phyloP scores from a whole-genome alignment of 2,888 invertebrate genomes.

The Eugnorisma glareosa region DNA sequence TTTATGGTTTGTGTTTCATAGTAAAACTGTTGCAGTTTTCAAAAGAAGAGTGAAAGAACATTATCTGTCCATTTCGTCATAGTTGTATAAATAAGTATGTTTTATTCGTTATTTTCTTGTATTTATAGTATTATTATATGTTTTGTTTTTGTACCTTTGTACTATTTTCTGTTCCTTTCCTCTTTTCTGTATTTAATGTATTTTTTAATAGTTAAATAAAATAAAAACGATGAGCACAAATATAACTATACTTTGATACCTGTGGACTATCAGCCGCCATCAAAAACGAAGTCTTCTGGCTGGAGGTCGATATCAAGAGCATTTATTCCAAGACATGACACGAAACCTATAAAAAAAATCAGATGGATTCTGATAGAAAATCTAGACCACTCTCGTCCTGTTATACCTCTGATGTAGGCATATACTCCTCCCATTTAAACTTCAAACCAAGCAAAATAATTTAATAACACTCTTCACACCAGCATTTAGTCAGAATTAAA shows the following conservation, averaged over 20 bases:
- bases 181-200: no score
- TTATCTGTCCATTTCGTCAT: no score
- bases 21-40: no score
- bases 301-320: neutral
- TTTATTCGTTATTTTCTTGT: no score
- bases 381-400: neutral
- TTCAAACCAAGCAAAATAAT: constrained; percentile 30
- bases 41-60: no score
- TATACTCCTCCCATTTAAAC: neutral
- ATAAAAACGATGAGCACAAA: neutral
- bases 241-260: neutral
- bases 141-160: no score
- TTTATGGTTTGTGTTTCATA: neutral
- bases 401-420: neutral
- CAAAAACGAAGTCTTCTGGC: neutral
- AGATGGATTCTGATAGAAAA: neutral
- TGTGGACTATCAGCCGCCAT: neutral
- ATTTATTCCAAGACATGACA: neutral
- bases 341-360: neutral
- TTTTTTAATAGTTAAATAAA: no score
- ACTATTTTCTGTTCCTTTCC: no score
- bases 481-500: constrained; percentile 55
- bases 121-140: no score
- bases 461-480: constrained; percentile 36
- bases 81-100: no score